phyloP scores from a whole-genome alignment of 2,888 invertebrate genomes.

The Caenorhabditis wallacei region DNA sequence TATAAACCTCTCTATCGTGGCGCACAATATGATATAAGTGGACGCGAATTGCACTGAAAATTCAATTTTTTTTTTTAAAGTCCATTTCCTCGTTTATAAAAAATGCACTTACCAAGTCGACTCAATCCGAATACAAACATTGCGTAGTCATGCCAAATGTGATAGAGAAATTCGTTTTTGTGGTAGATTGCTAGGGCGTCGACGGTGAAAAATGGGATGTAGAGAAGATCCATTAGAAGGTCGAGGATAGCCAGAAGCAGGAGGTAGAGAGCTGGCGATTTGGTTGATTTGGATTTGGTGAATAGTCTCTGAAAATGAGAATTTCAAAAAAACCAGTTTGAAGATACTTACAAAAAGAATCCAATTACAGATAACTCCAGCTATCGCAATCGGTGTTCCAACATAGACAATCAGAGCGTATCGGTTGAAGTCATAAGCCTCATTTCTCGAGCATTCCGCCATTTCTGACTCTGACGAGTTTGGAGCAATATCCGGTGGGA shows the following conservation, averaged over 20 bases:
- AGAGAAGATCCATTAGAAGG: constrained; percentile 78
- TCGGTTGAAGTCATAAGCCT: constrained; percentile 75
- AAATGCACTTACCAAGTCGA: constrained; percentile 68
- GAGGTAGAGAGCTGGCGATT: constrained; percentile 75
- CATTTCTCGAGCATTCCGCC: constrained; percentile 70
- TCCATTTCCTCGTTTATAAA: neutral
- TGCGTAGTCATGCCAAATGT: constrained; percentile 79
- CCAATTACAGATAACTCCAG: constrained; percentile 77
- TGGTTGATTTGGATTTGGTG: constrained; percentile 66
- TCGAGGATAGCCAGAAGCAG: constrained; percentile 74
- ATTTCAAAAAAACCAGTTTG: too few relatives aligned
- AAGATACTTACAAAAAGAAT: constrained; percentile 77
- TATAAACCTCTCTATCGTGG: constrained; percentile 78
- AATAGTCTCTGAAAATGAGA: constrained; percentile 71
- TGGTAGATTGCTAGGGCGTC: constrained; percentile 79
- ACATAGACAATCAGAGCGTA: constrained; percentile 77
- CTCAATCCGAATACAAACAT: constrained; percentile 77
- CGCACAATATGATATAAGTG: constrained; percentile 79
- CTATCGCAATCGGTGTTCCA: constrained; percentile 78
- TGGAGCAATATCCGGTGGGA: constrained; percentile 38
- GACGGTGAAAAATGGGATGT: constrained; percentile 80
- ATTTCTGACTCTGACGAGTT: constrained; percentile 29
- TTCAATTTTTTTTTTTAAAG: too few relatives aligned
- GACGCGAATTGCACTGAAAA: constrained; percentile 80
- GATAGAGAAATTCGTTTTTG: constrained; percentile 73